Conservation (phyloP, 2,888 invertebrate species). For the Thera obeliscata region DNA sequence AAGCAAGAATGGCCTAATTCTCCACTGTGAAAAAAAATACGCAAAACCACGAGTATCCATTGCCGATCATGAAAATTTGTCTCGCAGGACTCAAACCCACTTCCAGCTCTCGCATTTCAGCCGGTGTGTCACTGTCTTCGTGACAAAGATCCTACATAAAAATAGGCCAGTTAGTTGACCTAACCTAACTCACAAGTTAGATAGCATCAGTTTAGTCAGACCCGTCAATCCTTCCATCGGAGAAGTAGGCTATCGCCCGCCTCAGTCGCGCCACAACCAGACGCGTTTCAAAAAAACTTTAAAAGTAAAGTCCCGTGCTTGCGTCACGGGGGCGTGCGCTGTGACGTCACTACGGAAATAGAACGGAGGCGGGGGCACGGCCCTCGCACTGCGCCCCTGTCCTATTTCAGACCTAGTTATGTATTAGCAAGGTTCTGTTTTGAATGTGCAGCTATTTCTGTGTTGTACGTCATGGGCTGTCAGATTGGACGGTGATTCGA, state of each 20-base stretch:
- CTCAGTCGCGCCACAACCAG: slow-evolving; percentile 49
- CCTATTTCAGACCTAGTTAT: slow-evolving; percentile 42
- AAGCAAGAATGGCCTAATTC: too few relatives aligned
- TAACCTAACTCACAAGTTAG: not conserved
- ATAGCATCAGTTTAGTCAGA: slow-evolving; percentile 19
- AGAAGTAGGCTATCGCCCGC: slow-evolving; percentile 49
- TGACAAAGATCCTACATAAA: too few relatives aligned
- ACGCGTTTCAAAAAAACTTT: slow-evolving; percentile 51
- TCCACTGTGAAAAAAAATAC: too few relatives aligned
- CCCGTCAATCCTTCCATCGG: slow-evolving; percentile 25
- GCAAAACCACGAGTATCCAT: too few relatives aligned
- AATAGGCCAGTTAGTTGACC: not conserved
- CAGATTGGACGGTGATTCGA: slow-evolving; percentile 38
- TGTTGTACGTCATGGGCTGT: slow-evolving; percentile 38
- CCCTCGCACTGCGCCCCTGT: slow-evolving; percentile 33
- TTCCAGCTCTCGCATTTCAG: too few relatives aligned
- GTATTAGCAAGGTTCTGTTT: slow-evolving; percentile 39
- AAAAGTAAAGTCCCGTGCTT: slow-evolving; percentile 53
- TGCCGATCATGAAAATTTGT: too few relatives aligned
- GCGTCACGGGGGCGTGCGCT: slow-evolving; percentile 61
- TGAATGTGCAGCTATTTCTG: slow-evolving; percentile 35
- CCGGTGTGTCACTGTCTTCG: too few relatives aligned
- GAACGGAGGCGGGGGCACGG: slow-evolving; percentile 49
- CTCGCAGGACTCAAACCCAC: too few relatives aligned
- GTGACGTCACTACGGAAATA: slow-evolving; percentile 68